Base-by-base conservation (phyloP, 2,888 invertebrate species). In the Phlogophora meticulosa region DNA sequence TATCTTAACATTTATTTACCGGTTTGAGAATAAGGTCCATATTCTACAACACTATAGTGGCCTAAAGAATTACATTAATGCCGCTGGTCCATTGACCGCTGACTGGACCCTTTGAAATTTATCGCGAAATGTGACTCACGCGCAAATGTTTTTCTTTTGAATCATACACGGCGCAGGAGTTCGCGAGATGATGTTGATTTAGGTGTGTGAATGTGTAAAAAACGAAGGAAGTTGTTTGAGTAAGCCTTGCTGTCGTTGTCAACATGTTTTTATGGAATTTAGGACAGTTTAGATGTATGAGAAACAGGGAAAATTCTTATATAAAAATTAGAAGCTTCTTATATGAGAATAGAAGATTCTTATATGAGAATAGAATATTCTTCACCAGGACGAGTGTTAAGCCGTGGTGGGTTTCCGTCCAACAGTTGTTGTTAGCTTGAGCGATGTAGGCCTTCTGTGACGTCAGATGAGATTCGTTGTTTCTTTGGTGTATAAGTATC, bases 121-220 rank as follows among this genome's bases (percentile, higher is more conserved):
- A 89, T 89, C 89, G 88, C 87, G 83, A 87, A 88, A 80, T 84
- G 81, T 93, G 93, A 93, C 72, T 93, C 93, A 93, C 69, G 67
- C 61, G 74, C 84, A 87, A 90, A 91, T 92, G 87, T 85, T 87
- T 90, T 87, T 85, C 88, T 87, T 90, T 90, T 93, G 92, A 93
- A 87, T 92, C 91, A 91, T 74, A 55, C 75, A 63, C 58, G 63
- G 58, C 13, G 48, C 55, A 71, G 76, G 67, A 73, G 72, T 74
- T 60, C 65, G 43, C 15, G 40, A 79, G 72, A 72, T 62, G 62
- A 61, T 67, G 62, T 51, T 49, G 56, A 49, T 43, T 76, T 67
- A 60, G 55, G 63, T 63, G 56, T 69, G 48, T 43, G 60, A 43
- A 59, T 72, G 52, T 51, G 55, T 69, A 58, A 60, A 28, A n/a